These are phyloP conservation scores for Ia io DNA, from an alignment of 2,113 vertebrate species.

Conservation along the genomic window DNA sequence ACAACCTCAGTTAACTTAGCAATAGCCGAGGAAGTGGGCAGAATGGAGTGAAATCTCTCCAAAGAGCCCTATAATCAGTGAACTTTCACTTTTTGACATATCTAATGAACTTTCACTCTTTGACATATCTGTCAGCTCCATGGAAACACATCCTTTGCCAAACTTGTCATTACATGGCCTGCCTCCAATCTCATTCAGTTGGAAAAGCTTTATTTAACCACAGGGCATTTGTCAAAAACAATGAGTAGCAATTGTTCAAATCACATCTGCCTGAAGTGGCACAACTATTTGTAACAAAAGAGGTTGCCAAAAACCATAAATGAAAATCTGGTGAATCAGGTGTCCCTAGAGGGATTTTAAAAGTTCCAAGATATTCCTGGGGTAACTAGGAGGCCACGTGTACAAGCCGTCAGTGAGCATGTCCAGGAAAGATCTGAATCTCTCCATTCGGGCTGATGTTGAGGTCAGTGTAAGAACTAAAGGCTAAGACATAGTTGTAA, in stretches of 20 bases:
- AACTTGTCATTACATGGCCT: not conserved
- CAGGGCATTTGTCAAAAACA: not conserved
- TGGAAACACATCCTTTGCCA: not conserved
- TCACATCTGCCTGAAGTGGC: not conserved
- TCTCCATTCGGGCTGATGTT: not conserved
- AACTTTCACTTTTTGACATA: not conserved
- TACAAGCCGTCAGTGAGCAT: rapidly evolving
- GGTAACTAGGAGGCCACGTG: not conserved
- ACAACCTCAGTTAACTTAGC: not conserved
- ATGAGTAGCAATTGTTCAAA: not conserved
- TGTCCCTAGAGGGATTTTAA: not conserved
- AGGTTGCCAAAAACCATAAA: not conserved
- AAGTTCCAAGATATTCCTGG: not conserved
- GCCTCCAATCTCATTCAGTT: not conserved
- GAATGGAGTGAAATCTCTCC: not conserved
- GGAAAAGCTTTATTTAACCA: not conserved
- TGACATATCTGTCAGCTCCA: not conserved
- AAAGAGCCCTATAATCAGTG: not conserved
- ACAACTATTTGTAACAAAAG: not conserved
- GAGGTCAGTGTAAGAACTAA: not conserved
- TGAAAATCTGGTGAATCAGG: not conserved
- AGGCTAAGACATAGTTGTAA: not conserved
- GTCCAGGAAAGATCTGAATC: not conserved
- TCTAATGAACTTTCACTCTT: not conserved
- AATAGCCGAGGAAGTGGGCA: not conserved